Base-by-base conservation (phyloP, 2,888 invertebrate species). In the Orchesellides sinensis region DNA sequence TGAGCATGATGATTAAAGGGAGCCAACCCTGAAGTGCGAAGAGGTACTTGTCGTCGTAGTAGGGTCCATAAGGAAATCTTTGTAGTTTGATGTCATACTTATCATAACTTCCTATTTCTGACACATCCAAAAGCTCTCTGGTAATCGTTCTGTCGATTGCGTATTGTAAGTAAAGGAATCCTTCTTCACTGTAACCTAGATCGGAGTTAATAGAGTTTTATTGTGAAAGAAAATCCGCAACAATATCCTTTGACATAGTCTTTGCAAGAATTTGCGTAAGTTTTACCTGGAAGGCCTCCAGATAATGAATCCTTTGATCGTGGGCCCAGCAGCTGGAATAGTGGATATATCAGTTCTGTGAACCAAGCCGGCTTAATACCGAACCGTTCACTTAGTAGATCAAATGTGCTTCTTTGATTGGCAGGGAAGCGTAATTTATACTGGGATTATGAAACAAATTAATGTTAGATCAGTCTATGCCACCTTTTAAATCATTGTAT, bases 1-100 rank as follows among this genome's bases (percentile, higher is more conserved):
- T 95, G 19, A 96, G 91, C 90, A 96, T 91, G 27, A 97, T 91
- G 65, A 97, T 93, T 86, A 95, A 91, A 0, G 96, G 94, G 75
- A 96, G 92, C 88, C 94, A 92, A 12, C 91, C 90, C 89, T 93
- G 92, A 52, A 96, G 89, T 0, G 72, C 80, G 19, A 80, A 72
- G 27, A 80, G 59, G 66, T 80, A 80, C 72, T 92, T 89, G 90
- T 96, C 96, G 27, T 92, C 90, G 0, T 93, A 90, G 90, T 93
- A 96, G 0, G 92, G 90, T 0, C 95, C 95, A 89, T 95, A 95
- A 0, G 96, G 95, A 90, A 93, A 95, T 52, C 88, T 47, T 32
- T 83, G 72, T 27, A 85, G 25, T 32, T 70, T 49, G 10, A 87
- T 69, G 8, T 84, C 73, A 32, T 81, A 83, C 10, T 83, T 54